Conservation (phyloP, 2,797 vertebrate genomes). For the Podargus strigoides region DNA sequence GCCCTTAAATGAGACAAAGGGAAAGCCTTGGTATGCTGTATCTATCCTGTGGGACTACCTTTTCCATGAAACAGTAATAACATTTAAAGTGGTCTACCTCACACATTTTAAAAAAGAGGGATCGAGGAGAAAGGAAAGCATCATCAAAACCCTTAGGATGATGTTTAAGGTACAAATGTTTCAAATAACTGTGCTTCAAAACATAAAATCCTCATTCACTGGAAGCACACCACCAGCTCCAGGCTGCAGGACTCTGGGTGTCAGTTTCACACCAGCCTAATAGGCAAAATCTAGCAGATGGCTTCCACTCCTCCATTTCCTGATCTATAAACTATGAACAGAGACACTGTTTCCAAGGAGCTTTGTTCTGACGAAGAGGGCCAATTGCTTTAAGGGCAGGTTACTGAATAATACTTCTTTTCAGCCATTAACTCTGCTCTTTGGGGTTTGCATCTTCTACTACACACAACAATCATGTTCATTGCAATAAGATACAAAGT, state of each 20-base stretch:
- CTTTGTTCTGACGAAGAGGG: background rate
- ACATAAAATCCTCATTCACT: background rate
- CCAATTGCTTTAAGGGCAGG: background rate
- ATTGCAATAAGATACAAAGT: background rate
- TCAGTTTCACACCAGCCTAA: background rate
- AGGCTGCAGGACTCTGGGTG: background rate
- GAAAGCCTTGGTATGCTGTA: background rate
- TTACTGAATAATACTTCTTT: background rate
- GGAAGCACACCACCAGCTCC: background rate
- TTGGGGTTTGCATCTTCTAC: background rate
- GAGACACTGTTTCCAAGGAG: background rate
- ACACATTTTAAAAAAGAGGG: background rate
- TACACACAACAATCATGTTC: background rate
- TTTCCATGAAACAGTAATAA: background rate
- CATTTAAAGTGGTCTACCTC: background rate
- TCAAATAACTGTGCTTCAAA: background rate
- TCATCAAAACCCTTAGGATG: background rate
- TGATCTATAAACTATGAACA: background rate
- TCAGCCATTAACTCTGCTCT: background rate
- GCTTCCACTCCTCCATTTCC: background rate
- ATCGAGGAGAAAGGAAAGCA: background rate
- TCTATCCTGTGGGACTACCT: background rate
- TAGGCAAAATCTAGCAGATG: background rate
- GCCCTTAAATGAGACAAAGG: background rate
- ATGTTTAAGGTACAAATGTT: background rate